Conservation (phyloP, 2,888 invertebrate genomes). For the Volucella inflata region DNA sequence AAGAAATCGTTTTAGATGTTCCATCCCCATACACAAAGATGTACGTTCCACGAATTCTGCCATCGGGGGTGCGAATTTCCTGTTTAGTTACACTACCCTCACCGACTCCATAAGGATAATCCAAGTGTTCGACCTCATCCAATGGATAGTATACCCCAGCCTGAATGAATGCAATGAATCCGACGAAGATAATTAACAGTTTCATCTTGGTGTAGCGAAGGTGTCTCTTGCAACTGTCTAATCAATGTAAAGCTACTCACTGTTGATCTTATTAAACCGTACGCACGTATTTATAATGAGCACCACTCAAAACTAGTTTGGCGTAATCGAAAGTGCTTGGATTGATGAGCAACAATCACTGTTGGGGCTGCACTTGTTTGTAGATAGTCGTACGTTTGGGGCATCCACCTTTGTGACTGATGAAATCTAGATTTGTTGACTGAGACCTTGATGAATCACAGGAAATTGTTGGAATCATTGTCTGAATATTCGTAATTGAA, state of each 20-base stretch:
- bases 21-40: constrained; percentile 81
- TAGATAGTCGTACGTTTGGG: constrained; percentile 1
- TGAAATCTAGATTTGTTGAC: constrained; percentile 47
- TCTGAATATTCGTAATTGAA: background rate
- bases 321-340: constrained; percentile 2
- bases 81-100: constrained; percentile 57
- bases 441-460: constrained; percentile 66
- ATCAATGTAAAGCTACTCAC: constrained; percentile 62
- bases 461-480: constrained; percentile 60
- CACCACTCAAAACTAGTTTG: constrained; percentile 12
- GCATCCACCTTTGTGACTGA: constrained; percentile 42
- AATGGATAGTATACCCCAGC: constrained; percentile 42
- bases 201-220: constrained; percentile 45
- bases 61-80: constrained; percentile 73
- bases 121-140: constrained; percentile 26
- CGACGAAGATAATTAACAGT: constrained; percentile 41
- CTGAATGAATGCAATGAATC: constrained; percentile 38
- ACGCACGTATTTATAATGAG: constrained; percentile 67
- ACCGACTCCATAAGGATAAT: constrained; percentile 33
- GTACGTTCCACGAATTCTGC: constrained; percentile 79
- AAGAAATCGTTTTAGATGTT: constrained; percentile 77
- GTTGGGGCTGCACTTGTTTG: constrained; percentile 29
- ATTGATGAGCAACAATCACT: constrained; percentile 17
- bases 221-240: constrained; percentile 51
- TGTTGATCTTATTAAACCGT: constrained; percentile 40